Percentiles rank a stretch among this genome's conserved stretches.
Evolutionary conservation across 2,888 invertebrate genomes (phyloP).

Genomic region (Acleris laterana): DNA sequence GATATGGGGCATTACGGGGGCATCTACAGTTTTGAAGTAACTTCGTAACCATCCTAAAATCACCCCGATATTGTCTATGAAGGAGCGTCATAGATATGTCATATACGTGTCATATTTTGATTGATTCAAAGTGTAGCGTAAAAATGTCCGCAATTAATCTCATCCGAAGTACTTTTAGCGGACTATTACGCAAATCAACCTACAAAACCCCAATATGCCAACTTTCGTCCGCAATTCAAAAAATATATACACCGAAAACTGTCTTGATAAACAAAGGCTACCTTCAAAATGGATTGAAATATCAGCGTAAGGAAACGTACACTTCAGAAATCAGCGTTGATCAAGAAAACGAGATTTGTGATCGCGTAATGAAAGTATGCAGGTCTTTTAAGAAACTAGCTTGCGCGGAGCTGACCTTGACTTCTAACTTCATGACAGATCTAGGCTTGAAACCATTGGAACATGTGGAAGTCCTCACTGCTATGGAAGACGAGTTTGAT

Average conservation of each 20-base stretch:
- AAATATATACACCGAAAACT: slow-evolving; percentile 67
- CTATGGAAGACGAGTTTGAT: slow-evolving; percentile 99
- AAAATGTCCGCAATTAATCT: slow-evolving; percentile 81
- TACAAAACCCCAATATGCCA: slow-evolving; percentile 73
- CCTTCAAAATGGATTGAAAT: slow-evolving; percentile 48
- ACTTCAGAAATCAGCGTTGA: slow-evolving; percentile 59
- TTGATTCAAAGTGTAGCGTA: slow-evolving; percentile 44
- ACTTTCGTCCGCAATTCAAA: slow-evolving; percentile 70
- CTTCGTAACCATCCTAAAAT: too few relatives aligned
- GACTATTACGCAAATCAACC: slow-evolving; percentile 77
- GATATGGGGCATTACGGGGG: too few relatives aligned
- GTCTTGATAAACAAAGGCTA: slow-evolving; percentile 41
- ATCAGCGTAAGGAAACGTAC: slow-evolving; percentile 61
- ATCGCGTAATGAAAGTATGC: slow-evolving; percentile 94
- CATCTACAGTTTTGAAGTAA: too few relatives aligned
- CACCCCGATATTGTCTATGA: slow-evolving; percentile 48
- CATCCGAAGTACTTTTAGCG: slow-evolving; percentile 74
- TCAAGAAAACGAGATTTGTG: slow-evolving; percentile 87
- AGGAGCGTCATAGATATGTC: slow-evolving; percentile 36
- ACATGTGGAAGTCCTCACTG: slow-evolving; percentile 99
- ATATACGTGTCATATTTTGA: slow-evolving; percentile 38
- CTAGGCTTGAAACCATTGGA: slow-evolving; percentile 98
- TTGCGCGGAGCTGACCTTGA: slow-evolving; percentile 93
- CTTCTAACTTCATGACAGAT: slow-evolving; percentile 98
- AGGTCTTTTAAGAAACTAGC: slow-evolving; percentile 95